Evolutionary conservation across 2,113 vertebrate genomes (phyloP).

Genomic region (Microtus montanus): DNA sequence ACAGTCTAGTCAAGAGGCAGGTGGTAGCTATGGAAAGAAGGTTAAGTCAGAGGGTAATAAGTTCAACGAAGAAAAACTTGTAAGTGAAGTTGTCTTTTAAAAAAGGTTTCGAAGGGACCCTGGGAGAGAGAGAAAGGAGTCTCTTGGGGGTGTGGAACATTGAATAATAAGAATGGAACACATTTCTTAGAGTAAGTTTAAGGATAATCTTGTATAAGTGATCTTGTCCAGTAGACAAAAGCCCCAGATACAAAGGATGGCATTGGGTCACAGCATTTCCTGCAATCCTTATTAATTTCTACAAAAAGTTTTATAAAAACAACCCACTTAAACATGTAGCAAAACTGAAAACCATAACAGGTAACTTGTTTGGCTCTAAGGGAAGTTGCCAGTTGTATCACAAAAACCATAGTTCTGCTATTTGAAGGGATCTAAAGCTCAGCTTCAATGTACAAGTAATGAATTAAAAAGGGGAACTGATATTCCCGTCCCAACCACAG

Average conservation of each 20-base stretch:
- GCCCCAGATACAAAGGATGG: not conserved
- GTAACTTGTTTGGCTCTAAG: not conserved
- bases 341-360: not conserved
- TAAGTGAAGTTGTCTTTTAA: not conserved
- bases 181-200: not conserved
- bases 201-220: not conserved
- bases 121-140: not conserved
- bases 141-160: not conserved
- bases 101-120: not conserved
- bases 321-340: not conserved
- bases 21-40: not conserved
- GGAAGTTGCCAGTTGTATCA: not conserved
- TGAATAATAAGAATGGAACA: conserved; percentile 20
- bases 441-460: not conserved
- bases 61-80: not conserved
- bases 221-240: not conserved
- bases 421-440: not conserved
- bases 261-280: not conserved
- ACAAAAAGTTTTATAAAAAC: not conserved
- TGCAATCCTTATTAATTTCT: not conserved
- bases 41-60: not conserved
- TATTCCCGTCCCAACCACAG: not conserved
- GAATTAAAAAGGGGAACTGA: not conserved
- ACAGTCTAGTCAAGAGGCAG: not conserved
- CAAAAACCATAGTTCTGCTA: not conserved